phyloP scores from a whole-genome alignment of 2,113 vertebrate genomes.

The Empidonax alnorum region DNA sequence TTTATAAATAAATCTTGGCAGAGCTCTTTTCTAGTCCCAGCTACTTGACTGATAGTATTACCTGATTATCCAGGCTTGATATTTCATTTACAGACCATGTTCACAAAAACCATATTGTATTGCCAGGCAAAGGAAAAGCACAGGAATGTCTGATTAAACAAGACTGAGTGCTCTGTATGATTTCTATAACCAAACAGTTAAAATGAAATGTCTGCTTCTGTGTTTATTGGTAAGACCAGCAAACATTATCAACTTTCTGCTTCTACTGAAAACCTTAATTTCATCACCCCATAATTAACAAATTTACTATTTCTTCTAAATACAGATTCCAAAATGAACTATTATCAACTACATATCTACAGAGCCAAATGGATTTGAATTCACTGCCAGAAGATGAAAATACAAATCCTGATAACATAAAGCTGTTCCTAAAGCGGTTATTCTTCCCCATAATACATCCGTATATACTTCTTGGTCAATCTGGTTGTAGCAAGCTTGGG shows the following conservation, averaged over 20 bases:
- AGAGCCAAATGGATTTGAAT: slow-evolving; percentile 25
- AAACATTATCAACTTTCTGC: not conserved
- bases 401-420: not conserved
- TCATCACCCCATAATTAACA: not conserved
- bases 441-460: not conserved
- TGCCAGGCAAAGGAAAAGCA: not conserved
- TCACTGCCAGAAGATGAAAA: slow-evolving; percentile 49
- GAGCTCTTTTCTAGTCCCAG: not conserved
- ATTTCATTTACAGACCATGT: not conserved
- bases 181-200: not conserved
- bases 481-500: not conserved
- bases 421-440: not conserved
- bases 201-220: not conserved
- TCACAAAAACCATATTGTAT: not conserved
- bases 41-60: not conserved
- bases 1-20: not conserved
- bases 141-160: not conserved
- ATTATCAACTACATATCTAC: not conserved
- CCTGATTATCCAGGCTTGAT: not conserved
- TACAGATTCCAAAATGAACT: not conserved
- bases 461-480: not conserved
- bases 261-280: not conserved
- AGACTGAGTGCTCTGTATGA: not conserved
- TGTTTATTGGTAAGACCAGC: not conserved
- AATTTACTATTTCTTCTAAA: slow-evolving; percentile 18